These are phyloP conservation scores for Ochropleura plecta DNA, from an alignment of 2,888 invertebrate species.

Conservation along the genomic window DNA sequence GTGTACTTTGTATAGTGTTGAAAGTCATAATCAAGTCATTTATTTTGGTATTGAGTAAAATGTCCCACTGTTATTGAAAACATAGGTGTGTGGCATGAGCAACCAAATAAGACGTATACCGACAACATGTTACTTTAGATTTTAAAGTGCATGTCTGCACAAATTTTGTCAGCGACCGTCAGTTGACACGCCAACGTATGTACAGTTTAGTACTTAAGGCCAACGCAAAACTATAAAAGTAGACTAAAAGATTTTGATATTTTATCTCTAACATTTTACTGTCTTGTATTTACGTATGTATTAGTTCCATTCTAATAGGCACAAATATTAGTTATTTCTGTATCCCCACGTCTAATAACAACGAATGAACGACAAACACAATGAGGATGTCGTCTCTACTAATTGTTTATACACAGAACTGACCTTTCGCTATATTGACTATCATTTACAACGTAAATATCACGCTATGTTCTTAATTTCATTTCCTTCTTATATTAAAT, in stretches of 20 bases:
- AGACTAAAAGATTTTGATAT: background rate
- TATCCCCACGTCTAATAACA: slow-evolving; percentile 2
- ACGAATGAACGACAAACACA: slow-evolving; percentile 34
- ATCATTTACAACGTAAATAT: slow-evolving; percentile 43
- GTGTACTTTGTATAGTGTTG: too few species aligned
- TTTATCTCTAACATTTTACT: background rate
- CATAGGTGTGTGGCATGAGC: too few species aligned
- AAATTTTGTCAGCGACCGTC: background rate
- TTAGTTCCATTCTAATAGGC: background rate
- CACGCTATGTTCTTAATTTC: background rate
- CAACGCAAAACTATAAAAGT: background rate
- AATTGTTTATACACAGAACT: slow-evolving; percentile 41
- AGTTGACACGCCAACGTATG: background rate
- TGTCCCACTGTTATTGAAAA: too few species aligned
- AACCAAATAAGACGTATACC: background rate
- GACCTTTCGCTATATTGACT: slow-evolving; percentile 43
- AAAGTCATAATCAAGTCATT: too few species aligned
- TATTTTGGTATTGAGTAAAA: too few species aligned
- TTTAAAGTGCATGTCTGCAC: background rate
- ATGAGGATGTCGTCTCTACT: slow-evolving; percentile 18
- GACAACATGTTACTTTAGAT: background rate
- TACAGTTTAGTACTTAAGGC: background rate
- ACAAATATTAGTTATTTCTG: background rate
- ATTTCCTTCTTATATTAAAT: background rate
- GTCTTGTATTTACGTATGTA: too few species aligned